A percentile compares a stretch with the other conserved stretches of the same genome.
phyloP scores from a whole-genome alignment of 2,888 invertebrate species.

The Megastigmus dorsalis region DNA sequence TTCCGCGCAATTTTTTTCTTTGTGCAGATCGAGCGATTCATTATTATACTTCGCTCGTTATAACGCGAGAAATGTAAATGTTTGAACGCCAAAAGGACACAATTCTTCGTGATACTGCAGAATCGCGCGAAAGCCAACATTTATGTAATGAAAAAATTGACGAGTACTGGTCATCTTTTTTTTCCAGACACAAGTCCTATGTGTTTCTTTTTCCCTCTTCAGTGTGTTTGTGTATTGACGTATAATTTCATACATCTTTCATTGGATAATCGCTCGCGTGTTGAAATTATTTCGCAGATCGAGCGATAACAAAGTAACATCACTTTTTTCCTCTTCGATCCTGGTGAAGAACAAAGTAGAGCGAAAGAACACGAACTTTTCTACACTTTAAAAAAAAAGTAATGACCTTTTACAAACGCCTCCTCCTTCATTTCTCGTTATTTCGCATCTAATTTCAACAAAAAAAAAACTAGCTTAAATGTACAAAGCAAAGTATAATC shows the following conservation, averaged over 20 bases:
- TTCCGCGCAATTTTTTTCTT: slow-evolving; percentile 33
- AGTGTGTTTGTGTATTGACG: background rate
- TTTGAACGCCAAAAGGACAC: slow-evolving; percentile 26
- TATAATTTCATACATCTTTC: slow-evolving; percentile 1
- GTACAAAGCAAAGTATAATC: slow-evolving; percentile 40
- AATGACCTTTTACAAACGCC: slow-evolving; percentile 41
- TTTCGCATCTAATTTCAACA: slow-evolving; percentile 4
- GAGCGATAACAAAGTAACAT: slow-evolving; percentile 15
- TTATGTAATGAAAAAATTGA: slow-evolving; percentile 31
- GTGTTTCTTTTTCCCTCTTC: too few species aligned
- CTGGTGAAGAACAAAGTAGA: slow-evolving; percentile 13
- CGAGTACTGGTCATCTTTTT: slow-evolving; percentile 35
- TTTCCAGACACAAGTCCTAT: slow-evolving; percentile 6
- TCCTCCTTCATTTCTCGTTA: background rate
- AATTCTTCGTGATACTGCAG: slow-evolving; percentile 2
- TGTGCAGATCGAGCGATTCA: slow-evolving; percentile 7
- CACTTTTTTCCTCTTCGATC: background rate
- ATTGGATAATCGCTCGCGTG: slow-evolving; percentile 3
- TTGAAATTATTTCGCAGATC: slow-evolving; percentile 9
- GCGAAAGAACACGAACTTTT: slow-evolving; percentile 28
- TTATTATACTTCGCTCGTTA: background rate
- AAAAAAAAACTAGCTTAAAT: slow-evolving; percentile 43
- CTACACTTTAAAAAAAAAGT: slow-evolving; percentile 18
- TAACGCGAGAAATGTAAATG: slow-evolving; percentile 24
- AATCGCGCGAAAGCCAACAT: slow-evolving; percentile 14